Base-by-base conservation (phyloP, 2,797 vertebrate genomes). In the Choloepus didactylus region DNA sequence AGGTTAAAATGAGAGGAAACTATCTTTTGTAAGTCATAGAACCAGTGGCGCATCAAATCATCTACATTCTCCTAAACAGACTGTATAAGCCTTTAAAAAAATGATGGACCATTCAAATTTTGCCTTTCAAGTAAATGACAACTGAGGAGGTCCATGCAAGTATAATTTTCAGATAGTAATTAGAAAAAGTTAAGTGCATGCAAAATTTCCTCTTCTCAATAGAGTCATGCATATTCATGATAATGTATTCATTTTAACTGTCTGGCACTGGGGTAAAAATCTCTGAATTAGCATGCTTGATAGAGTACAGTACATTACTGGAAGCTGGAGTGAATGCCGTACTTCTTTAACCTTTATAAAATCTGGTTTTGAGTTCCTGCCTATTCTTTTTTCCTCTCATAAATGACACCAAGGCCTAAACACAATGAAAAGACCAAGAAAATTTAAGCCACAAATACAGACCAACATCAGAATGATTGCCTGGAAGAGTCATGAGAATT, bases 271-370 rank as follows among this genome's bases (percentile, higher is more conserved):
- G 87, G 54, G 75, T 91, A 96, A 97, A 82, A 88, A 97, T 94
- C 97, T 96, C 86, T 95, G 88, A 97, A 95, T 96, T 97, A 91
- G 85, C 96, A 97, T 97, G 83, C 90, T 69, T 94, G 92, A 95
- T 83, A 95, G 88, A 72, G 81, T 94, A 81, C 6, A 95, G n/a
- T 72, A 15, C 93, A 89, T 97, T 98, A 95, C 93, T 96, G 95
- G 94, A 90, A 96, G 56, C 91, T 97, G 87, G 66, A 91, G 97
- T 97, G 94, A 94, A 96, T 11, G 4, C 35, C 94, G 69, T 54
- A 94, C 66, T 97, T 94, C 93, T 96, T 97, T 97, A 98, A 97
- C 96, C 87, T 98, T 98, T 98, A 92, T 95, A 98, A 77, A 93
- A 95, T 96, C 44, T 97, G 87, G 89, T 97, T 97, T 96, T 94